Evolutionary conservation across 2,113 vertebrate genomes (phyloP).

Genomic region (Phalacrocorax aristotelis): DNA sequence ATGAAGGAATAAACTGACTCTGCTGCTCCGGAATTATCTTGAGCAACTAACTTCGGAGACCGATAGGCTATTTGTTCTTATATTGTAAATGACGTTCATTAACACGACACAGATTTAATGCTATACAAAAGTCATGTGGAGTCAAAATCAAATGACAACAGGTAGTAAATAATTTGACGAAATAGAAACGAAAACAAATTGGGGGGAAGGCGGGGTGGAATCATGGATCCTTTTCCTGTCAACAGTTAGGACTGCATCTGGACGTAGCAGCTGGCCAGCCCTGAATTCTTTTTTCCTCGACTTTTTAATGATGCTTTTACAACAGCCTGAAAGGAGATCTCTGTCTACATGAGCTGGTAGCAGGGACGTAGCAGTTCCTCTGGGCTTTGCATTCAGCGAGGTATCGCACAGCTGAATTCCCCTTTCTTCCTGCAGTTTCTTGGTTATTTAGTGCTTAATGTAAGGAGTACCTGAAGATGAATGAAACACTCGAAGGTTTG

Average conservation of each 20-base stretch:
- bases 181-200: neutral
- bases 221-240: neutral
- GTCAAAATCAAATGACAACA: neutral
- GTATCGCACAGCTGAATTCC: neutral
- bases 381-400: neutral
- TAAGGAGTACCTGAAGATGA: neutral
- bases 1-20: neutral
- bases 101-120: neutral
- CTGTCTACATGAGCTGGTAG: neutral
- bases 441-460: neutral
- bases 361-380: neutral
- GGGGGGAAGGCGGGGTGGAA: no score
- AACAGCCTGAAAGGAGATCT: neutral
- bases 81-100: neutral
- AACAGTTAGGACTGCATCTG: neutral
- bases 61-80: neutral
- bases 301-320: conserved; percentile 22
- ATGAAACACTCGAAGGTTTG: no score
- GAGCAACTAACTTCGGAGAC: neutral
- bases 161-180: neutral
- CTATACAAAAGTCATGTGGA: neutral
- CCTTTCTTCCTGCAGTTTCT: neutral
- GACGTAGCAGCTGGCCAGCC: conserved; percentile 14
- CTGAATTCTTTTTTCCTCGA: neutral
- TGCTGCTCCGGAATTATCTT: neutral